Percentiles rank a stretch among this genome's conserved stretches.
Evolutionary conservation across 1,140 invertebrate genomes (phyloP).

Genomic region (honey bee (Apis mellifera)): Amel_HAv3.1 CM009932.2:7510001-7510500

Average conservation of each 20-base stretch:
- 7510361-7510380: conserved; percentile 4
- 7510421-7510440: too few species aligned
- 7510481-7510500: too few species aligned
- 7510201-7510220: conserved; percentile 2
- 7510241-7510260: neutral
- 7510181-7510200: conserved; percentile 14
- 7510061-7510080: neutral
- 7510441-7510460: too few species aligned
- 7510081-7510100: neutral
- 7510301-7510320: neutral
- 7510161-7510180: conserved; percentile 24
- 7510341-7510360: neutral
- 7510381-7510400: too few species aligned
- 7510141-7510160: conserved; percentile 32
- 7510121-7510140: neutral
- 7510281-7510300: neutral
- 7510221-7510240: conserved; percentile 6
- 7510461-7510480: too few species aligned
- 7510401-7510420: too few species aligned
- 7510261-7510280: neutral
- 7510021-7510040: neutral
- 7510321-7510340: too few species aligned
- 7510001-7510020: neutral
- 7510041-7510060: neutral
- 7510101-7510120: neutral